phyloP scores from a whole-genome alignment of 1,140 invertebrate species.

The Drosophila auraria region DNA sequence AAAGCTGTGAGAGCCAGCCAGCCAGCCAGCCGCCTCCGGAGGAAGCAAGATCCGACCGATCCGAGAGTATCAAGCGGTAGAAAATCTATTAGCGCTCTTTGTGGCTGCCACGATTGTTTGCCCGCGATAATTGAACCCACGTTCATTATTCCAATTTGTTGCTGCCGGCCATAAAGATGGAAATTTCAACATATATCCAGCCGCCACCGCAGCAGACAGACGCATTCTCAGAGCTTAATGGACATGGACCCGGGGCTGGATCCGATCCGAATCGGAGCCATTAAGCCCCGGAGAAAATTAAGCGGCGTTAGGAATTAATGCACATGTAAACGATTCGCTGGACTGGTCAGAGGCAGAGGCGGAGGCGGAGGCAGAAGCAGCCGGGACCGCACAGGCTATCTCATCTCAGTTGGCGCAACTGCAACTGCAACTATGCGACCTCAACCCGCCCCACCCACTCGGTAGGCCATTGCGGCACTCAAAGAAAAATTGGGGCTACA shows the following conservation, averaged over 20 bases:
- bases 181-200: conserved; percentile 45
- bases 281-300: conserved; percentile 65
- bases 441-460: conserved; percentile 30
- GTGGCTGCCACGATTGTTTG: conserved; percentile 72
- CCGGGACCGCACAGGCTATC: conserved; percentile 21
- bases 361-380: conserved; percentile 19
- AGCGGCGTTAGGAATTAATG: conserved; percentile 81
- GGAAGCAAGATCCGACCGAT: conserved; percentile 35
- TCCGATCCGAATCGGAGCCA: conserved; percentile 28
- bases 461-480: neutral
- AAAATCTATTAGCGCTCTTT: conserved; percentile 82
- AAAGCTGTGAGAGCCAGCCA: conserved; percentile 54
- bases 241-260: conserved; percentile 32
- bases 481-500: neutral
- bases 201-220: conserved; percentile 42
- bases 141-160: conserved; percentile 80
- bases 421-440: conserved; percentile 50
- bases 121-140: conserved; percentile 81
- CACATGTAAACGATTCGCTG: conserved; percentile 64
- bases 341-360: conserved; percentile 33
- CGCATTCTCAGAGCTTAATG: conserved; percentile 67
- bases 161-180: conserved; percentile 42
- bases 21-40: conserved; percentile 43
- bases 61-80: conserved; percentile 42
- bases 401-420: conserved; percentile 13